phyloP scores from a whole-genome alignment of 1,140 invertebrate species.

The Lasaia peninsularis region DNA sequence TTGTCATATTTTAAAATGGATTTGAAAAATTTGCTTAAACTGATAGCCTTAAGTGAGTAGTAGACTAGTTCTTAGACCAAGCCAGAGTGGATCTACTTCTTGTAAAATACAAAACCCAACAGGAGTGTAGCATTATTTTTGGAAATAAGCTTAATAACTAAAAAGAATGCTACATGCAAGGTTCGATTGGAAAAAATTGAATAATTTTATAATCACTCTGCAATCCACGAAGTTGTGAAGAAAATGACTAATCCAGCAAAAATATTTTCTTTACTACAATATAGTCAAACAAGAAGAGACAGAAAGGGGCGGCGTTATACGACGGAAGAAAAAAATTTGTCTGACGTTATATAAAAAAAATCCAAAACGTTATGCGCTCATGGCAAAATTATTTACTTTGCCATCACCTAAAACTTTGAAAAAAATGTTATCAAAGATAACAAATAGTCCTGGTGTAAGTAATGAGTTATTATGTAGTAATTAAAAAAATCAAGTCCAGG shows the following conservation, averaged over 20 bases:
- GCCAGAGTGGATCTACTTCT: too few relatives aligned
- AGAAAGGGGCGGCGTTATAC: slow-evolving; percentile 22
- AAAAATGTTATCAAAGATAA: background rate
- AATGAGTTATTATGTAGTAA: background rate
- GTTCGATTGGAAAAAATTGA: too few relatives aligned
- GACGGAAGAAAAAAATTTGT: slow-evolving; percentile 21
- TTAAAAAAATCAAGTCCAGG: background rate
- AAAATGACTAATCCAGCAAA: background rate
- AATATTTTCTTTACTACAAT: slow-evolving; percentile 16
- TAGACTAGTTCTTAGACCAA: too few relatives aligned
- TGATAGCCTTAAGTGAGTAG: too few relatives aligned
- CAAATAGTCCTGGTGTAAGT: background rate
- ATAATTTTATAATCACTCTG: background rate
- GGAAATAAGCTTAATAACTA: too few relatives aligned
- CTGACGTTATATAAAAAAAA: slow-evolving; percentile 18
- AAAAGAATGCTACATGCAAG: too few relatives aligned
- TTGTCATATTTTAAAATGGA: too few relatives aligned
- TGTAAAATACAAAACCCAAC: too few relatives aligned
- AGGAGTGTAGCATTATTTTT: too few relatives aligned
- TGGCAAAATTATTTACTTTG: background rate
- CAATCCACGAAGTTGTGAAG: background rate
- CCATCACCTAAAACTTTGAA: background rate
- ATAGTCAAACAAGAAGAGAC: slow-evolving; percentile 19
- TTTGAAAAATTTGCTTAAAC: too few relatives aligned
- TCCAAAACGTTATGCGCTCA: slow-evolving; percentile 11